Base-by-base conservation (phyloP, 2,888 invertebrate species). In the Mylabris sibirica region DNA sequence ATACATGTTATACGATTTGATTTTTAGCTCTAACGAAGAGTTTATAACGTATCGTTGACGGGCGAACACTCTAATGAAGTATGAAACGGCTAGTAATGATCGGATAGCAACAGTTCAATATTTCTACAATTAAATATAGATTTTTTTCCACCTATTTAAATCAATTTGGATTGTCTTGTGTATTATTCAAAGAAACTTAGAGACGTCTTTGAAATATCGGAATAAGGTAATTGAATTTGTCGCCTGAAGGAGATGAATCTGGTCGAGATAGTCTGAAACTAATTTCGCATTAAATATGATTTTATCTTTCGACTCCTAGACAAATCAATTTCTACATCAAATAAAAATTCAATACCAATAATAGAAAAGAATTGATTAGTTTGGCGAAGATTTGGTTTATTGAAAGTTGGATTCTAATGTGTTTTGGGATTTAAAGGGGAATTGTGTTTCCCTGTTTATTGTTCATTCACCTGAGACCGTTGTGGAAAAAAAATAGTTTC, bases 361-460 rank as follows among this genome's bases (percentile, higher is more conserved):
- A 30, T 30, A 30, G 2, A 30, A 30, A 30, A 0, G 30, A 30
- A 30, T 30, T 30, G 30, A 8, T 30, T 30, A 4, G 30, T 6
- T 30, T 30, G 30, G 4, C 8, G 30, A 30, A 30, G 49, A 17
- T 14, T n/a, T n/a, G n/a, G n/a, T n/a, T n/a, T 49, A 49, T 49
- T 49, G 44, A 49, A 49, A 49, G 20, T 57, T 57, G 2, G 57
- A 57, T 57, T 57, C 24, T 24, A 24, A 24, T 26, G 26, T 57
- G n/a, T 57, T 24, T 26, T 57, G 57, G 57, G 57, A 57, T 41
- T 62, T 44, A 9, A 38, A 41, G 24, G 24, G 24, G 26, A 38
- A 62, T 14, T 62, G 62, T 62, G 20, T 62, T 41, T 62, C 4
- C n/a, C 30, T 30, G 17, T 34, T 60, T 20, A 0, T 60, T 60